phyloP scores from a whole-genome alignment of 2,113 vertebrate species.

The Dicerorhinus sumatrensis region DNA sequence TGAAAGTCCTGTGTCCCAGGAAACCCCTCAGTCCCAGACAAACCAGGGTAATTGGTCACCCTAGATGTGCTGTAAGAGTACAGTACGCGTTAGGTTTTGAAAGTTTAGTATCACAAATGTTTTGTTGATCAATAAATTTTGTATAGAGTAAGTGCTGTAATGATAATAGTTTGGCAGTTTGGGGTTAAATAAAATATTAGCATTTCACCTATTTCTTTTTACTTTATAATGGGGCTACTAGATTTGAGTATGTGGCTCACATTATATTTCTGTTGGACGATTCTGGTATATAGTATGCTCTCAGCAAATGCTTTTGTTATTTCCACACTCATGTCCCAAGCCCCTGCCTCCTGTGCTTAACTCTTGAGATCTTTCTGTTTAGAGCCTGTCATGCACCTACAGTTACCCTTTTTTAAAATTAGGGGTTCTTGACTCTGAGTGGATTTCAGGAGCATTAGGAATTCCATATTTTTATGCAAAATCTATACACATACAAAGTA shows the following conservation, averaged over 20 bases:
- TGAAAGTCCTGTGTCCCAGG: neutral
- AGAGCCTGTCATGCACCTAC: neutral
- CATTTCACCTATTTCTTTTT: neutral
- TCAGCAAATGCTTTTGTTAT: neutral
- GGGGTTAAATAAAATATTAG: neutral
- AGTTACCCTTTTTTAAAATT: neutral
- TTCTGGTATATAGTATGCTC: neutral
- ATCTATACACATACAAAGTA: neutral
- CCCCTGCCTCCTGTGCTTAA: neutral
- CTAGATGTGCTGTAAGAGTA: neutral
- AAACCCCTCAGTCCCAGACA: neutral
- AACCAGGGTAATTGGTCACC: neutral
- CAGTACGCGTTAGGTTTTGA: neutral
- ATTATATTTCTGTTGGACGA: neutral
- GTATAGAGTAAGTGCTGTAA: neutral
- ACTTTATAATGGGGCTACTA: neutral
- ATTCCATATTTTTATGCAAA: neutral
- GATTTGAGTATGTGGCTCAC: neutral
- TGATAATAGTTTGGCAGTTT: neutral
- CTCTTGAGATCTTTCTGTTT: neutral
- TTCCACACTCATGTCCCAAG: neutral
- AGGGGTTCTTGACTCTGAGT: neutral
- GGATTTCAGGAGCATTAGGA: neutral
- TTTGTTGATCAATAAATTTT: neutral
- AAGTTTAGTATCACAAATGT: neutral